Conservation (phyloP, 2,888 invertebrate species). For the Drosophila diplacantha region DNA sequence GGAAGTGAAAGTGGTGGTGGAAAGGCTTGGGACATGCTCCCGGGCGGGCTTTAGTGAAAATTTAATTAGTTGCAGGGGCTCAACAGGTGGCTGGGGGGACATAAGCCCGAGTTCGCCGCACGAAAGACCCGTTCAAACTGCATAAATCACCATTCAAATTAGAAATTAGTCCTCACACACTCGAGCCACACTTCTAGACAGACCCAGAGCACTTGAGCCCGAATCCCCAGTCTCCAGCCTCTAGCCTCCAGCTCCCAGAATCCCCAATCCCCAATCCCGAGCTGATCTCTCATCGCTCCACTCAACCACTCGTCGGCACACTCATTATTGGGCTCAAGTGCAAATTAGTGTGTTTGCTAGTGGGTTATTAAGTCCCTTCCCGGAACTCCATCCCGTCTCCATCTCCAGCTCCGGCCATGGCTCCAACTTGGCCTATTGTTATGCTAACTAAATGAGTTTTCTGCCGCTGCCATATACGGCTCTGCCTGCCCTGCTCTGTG, state of each 20-base stretch:
- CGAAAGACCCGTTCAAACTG: conserved; percentile 60
- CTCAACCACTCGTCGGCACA: conserved; percentile 65
- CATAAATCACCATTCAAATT: conserved; percentile 73
- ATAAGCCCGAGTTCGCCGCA: conserved; percentile 21
- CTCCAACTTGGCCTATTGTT: conserved; percentile 52
- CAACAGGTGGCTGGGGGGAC: conserved; percentile 18
- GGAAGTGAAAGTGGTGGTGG: conserved; percentile 1
- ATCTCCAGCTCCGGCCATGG: neutral
- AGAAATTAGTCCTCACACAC: conserved; percentile 61
- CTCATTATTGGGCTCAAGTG: conserved; percentile 74
- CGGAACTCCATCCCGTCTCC: neutral
- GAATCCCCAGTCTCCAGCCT: neutral
- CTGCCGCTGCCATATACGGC: conserved; percentile 26
- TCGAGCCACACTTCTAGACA: conserved; percentile 46
- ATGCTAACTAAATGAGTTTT: conserved; percentile 71
- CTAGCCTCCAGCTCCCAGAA: neutral
- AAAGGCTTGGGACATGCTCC: conserved; percentile 17
- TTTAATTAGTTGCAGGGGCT: conserved; percentile 41
- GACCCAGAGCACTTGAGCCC: conserved; percentile 47
- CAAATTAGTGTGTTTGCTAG: conserved; percentile 74
- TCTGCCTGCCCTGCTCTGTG: conserved; percentile 36
- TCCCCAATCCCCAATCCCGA: conserved; percentile 16
- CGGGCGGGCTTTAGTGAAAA: conserved; percentile 16
- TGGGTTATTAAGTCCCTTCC: conserved; percentile 66
- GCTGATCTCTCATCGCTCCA: conserved; percentile 29